Percentiles rank a stretch among this genome's conserved stretches.
phyloP scores from a whole-genome alignment of 2,113 vertebrate genomes.

The Scomber scombrus region DNA sequence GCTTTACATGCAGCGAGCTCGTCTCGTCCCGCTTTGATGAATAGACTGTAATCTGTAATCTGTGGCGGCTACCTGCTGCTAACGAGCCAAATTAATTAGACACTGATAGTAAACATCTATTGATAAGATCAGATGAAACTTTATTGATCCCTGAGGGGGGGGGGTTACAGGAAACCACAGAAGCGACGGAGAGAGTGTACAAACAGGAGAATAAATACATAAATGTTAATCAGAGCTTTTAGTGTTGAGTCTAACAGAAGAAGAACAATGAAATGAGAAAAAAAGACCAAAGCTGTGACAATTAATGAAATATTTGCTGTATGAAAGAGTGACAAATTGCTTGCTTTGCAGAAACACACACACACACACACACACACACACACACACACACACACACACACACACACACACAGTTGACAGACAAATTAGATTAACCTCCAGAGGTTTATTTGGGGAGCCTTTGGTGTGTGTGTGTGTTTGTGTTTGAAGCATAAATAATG shows the following conservation, averaged over 20 bases:
- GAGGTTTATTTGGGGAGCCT: slow-evolving; percentile 34
- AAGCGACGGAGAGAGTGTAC: neutral
- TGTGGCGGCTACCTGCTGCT: slow-evolving; percentile 58
- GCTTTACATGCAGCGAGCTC: slow-evolving; percentile 22
- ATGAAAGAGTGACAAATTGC: slow-evolving; percentile 59
- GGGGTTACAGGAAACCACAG: slow-evolving; percentile 12
- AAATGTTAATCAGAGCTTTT: slow-evolving; percentile 38
- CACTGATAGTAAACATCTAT: slow-evolving; percentile 67
- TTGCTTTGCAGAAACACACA: slow-evolving; percentile 21
- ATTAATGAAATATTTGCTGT: slow-evolving; percentile 54
- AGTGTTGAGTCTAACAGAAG: slow-evolving; percentile 27
- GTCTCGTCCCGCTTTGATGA: slow-evolving; percentile 35
- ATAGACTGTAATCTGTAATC: slow-evolving; percentile 62
- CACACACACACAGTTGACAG: slow-evolving; percentile 42
- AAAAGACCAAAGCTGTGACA: slow-evolving; percentile 46
- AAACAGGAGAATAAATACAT: slow-evolving; percentile 5
- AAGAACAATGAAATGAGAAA: slow-evolving; percentile 30
- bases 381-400: neutral
- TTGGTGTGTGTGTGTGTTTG: slow-evolving; percentile 11
- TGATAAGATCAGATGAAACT: slow-evolving; percentile 71
- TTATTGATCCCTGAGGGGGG: slow-evolving; percentile 63
- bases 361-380: slow-evolving; percentile 32
- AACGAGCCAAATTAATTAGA: slow-evolving; percentile 77
- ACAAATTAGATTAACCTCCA: slow-evolving; percentile 61
- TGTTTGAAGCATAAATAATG: slow-evolving; percentile 50